Evolutionary conservation across 2,113 vertebrate genomes (phyloP).

Genomic region (Ginglymostoma cirratum): DNA sequence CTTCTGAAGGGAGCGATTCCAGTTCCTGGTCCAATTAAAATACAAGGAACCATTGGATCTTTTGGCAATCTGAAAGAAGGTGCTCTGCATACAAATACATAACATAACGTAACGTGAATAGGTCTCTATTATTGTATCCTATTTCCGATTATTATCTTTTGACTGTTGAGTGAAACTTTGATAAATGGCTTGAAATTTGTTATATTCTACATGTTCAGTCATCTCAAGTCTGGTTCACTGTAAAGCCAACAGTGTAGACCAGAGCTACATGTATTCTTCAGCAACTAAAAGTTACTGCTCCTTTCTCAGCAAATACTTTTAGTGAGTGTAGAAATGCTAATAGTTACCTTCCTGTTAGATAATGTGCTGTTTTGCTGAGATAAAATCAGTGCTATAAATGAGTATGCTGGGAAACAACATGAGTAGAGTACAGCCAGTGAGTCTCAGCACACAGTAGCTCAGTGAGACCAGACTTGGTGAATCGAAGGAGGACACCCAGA

Average conservation of each 20-base stretch:
- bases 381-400: not conserved
- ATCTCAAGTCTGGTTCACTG: not conserved
- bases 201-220: not conserved
- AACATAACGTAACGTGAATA: not conserved
- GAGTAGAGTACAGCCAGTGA: not conserved
- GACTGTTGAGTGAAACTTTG: not conserved
- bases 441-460: not conserved
- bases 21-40: conserved; percentile 88
- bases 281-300: not conserved
- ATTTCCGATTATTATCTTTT: not conserved
- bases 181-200: not conserved
- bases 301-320: not conserved
- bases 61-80: conserved; percentile 88
- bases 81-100: conserved; percentile 56
- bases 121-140: not conserved
- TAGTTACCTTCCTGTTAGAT: not conserved
- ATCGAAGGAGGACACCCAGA: not conserved
- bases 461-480: not conserved
- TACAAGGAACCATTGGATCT: conserved; percentile 81
- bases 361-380: not conserved
- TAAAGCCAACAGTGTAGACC: not conserved
- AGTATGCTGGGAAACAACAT: not conserved
- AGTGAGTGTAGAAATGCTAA: not conserved
- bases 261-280: not conserved
- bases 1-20: conserved; percentile 96